Base-by-base conservation (phyloP, 2,797 vertebrate genomes). In the Sandelia bainsii region DNA sequence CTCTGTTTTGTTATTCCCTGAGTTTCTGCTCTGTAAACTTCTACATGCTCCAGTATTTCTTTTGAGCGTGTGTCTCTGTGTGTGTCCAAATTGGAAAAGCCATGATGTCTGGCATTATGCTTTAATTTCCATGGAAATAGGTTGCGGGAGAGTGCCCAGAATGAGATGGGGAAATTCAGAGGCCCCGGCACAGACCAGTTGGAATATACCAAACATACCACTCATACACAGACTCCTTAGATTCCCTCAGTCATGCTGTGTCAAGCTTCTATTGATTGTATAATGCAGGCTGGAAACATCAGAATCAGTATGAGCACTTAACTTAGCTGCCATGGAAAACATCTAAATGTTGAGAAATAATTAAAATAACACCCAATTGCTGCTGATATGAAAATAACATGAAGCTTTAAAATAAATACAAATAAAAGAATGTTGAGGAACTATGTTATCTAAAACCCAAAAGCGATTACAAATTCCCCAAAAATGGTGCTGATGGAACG, bases 91-190 rank as follows among this genome's bases (percentile, higher is more conserved):
- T 46, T 74, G 72, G 51, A 71, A 74, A 84, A 75, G 74, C 60
- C 70, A 69, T 73, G 53, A 77, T 78, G 77, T 81, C 60, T 76
- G 62, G 73, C 62, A 81, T 88, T 77, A 90, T 44, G 29, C 72
- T 80, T 83, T 89, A 74, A 90, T 91, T 86, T 90, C 84, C 83
- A 90, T 91, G 86, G 79, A 90, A 90, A 91, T 89, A 63, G 82
- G 82, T 69, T 88, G 75, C 9, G 7, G 70, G 56, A 81, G 72
- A 81, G 27, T 4, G 73, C 72, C 71, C 78, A 50, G 75, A 87
- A 83, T 73, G 83, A 85, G 66, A 79, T 84, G 32, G 82, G 77
- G 80, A 79, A 78, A 74, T 81, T 71, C 72, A 75, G 77, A 82
- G 49, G 65, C 57, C 54, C 29, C 66, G 17, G 53, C 32, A 63